A percentile compares a stretch with the other conserved stretches of the same genome.
phyloP scores from a whole-genome alignment of 2,888 invertebrate genomes.

The Therioaphis trifolii region DNA sequence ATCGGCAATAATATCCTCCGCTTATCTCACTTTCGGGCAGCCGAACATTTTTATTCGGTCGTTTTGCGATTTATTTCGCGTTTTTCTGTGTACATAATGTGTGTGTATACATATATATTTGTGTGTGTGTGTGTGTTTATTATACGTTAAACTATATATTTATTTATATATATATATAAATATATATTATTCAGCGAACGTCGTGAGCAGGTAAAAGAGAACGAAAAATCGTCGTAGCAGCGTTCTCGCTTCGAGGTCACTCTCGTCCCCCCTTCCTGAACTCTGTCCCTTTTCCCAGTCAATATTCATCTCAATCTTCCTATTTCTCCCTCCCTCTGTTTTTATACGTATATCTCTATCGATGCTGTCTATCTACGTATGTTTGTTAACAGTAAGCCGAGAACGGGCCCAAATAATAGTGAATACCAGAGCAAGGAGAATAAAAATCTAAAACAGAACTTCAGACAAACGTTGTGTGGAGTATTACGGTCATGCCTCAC shows the following conservation, averaged over 20 bases:
- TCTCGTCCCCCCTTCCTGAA: no score
- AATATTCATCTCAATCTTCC: not conserved
- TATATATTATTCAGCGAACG: not conserved
- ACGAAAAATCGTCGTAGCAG: not conserved
- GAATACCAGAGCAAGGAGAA: not conserved
- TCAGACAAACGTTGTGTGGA: not conserved
- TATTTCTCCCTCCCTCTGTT: not conserved
- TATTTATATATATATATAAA: not conserved
- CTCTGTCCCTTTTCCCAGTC: not conserved
- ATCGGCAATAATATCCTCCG: constrained; percentile 55
- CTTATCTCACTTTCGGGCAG: constrained; percentile 57
- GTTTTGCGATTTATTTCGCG: constrained; percentile 55
- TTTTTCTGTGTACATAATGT: not conserved
- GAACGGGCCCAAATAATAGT: no score
- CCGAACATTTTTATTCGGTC: constrained; percentile 60
- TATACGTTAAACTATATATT: no score
- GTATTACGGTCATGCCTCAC: not conserved
- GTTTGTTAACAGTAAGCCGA: no score
- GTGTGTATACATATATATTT: not conserved
- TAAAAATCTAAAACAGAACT: not conserved
- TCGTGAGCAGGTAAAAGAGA: not conserved
- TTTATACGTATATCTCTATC: not conserved
- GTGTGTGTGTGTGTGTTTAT: no score
- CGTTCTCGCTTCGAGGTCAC: no score
- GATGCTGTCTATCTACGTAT: not conserved